phyloP scores from a whole-genome alignment of 2,888 invertebrate species.

The Spialia ferax region DNA sequence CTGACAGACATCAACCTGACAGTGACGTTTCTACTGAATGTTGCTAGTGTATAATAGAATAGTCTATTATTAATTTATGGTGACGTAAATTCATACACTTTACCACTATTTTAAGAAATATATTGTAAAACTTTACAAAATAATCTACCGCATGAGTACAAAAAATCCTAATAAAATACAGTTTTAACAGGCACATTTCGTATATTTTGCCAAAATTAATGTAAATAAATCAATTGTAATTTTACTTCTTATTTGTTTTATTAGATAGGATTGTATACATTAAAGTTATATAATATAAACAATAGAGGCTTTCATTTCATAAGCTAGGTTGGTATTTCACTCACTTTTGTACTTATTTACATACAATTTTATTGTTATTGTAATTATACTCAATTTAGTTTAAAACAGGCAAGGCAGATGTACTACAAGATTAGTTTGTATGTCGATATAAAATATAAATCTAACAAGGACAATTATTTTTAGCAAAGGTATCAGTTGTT shows the following conservation, averaged over 20 bases:
- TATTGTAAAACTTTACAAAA: neutral
- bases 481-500: too few species aligned
- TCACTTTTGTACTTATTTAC: slow-evolving; percentile 21
- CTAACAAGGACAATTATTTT: too few species aligned
- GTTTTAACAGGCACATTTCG: too few species aligned
- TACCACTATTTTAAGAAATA: neutral
- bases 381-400: neutral
- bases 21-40: neutral
- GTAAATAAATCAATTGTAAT: too few species aligned
- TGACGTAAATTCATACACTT: neutral
- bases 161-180: too few species aligned
- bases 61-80: neutral
- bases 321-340: neutral
- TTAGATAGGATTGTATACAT: slow-evolving; percentile 37
- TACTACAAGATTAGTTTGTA: too few species aligned
- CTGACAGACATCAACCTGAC: neutral
- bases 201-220: too few species aligned
- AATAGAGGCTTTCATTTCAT: slow-evolving; percentile 41
- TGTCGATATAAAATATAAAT: too few species aligned
- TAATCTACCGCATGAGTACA: neutral
- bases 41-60: neutral
- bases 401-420: slow-evolving; percentile 37
- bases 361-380: too few species aligned
- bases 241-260: slow-evolving; percentile 11
- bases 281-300: slow-evolving; percentile 27